These are phyloP conservation scores for Myocastor coypus DNA, from an alignment of 2,113 vertebrate species.

Conservation along the genomic window DNA sequence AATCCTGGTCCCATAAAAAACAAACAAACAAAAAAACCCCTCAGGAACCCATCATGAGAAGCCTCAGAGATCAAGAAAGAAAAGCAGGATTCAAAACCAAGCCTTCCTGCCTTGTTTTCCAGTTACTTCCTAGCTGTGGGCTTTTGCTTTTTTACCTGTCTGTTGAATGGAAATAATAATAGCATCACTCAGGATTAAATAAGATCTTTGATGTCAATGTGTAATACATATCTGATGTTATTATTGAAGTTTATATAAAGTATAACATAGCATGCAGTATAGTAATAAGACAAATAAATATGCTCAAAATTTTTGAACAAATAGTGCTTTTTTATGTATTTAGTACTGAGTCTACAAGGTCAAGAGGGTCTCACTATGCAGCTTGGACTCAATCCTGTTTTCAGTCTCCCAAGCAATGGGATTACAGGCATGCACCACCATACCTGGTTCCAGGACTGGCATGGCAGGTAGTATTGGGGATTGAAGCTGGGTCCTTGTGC, in stretches of 20 bases:
- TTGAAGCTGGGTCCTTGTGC: too few species aligned
- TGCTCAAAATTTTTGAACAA: not conserved
- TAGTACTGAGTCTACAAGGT: too few species aligned
- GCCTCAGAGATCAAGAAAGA: not conserved
- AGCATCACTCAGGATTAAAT: not conserved
- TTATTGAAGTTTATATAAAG: slow-evolving; percentile 58
- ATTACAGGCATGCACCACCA: too few species aligned
- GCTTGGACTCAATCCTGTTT: too few species aligned
- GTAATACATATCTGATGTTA: slow-evolving; percentile 7
- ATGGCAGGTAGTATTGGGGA: too few species aligned
- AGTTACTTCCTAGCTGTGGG: not conserved
- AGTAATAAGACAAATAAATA: not conserved
- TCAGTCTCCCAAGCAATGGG: too few species aligned
- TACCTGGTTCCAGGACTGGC: too few species aligned
- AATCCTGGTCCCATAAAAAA: too few species aligned
- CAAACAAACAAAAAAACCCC: not conserved
- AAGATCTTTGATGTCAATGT: not conserved
- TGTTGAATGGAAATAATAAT: not conserved
- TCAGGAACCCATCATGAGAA: not conserved
- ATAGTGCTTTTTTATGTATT: not conserved
- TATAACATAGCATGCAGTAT: not conserved
- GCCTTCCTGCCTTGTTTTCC: not conserved
- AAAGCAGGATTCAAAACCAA: slow-evolving; percentile 37
- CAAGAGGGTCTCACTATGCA: too few species aligned
- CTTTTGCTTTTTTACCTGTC: slow-evolving; percentile 18